A percentile compares a stretch with the other conserved stretches of the same genome.
These are phyloP conservation scores for Camponotus pennsylvanicus DNA, from an alignment of 1,140 invertebrate genomes.

Conservation along the genomic window DNA sequence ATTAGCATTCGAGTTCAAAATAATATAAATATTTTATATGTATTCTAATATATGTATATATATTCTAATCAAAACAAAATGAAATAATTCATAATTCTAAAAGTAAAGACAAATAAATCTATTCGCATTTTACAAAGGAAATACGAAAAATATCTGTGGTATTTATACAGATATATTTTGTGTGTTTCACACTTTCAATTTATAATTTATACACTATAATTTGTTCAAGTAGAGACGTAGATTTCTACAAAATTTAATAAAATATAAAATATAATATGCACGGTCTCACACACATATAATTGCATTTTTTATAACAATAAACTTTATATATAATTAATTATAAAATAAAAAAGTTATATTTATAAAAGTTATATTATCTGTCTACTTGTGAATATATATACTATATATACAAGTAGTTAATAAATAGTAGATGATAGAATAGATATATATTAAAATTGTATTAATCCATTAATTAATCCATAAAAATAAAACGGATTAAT, in stretches of 20 bases:
- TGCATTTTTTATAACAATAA: no score
- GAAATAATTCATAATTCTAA: neutral
- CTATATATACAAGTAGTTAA: no score
- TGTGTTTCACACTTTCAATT: neutral
- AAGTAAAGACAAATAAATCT: neutral
- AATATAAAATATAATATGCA: neutral
- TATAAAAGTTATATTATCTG: no score
- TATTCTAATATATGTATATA: neutral
- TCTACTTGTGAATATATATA: no score
- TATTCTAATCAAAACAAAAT: neutral
- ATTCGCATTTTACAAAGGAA: neutral
- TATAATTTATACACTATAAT: conserved; percentile 7
- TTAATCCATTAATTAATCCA: no score
- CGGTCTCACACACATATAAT: no score
- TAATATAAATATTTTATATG: neutral
- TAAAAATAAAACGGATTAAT: no score
- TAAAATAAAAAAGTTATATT: no score
- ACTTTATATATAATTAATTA: no score
- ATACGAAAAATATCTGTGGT: neutral
- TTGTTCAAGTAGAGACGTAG: neutral
- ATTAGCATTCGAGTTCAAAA: neutral
- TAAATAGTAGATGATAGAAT: no score
- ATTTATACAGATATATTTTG: neutral
- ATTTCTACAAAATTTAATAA: neutral
- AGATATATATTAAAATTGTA: no score